phyloP scores from a whole-genome alignment of 1,140 invertebrate genomes.

The Acromyrmex echinatior region DNA sequence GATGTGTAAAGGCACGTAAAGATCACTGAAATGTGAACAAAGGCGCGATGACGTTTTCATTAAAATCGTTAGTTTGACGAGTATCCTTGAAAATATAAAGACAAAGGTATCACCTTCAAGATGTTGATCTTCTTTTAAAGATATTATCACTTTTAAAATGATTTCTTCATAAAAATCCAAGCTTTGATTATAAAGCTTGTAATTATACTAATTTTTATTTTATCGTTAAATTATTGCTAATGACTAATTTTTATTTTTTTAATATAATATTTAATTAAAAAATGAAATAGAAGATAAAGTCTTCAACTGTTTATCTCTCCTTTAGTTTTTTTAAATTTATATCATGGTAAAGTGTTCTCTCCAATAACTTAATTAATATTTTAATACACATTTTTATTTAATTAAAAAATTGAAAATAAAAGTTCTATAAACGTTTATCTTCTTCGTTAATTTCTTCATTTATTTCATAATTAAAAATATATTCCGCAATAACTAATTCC shows the following conservation, averaged over 20 bases:
- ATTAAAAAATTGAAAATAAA: neutral
- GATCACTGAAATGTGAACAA: constrained; percentile 45
- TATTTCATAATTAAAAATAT: neutral
- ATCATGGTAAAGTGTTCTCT: neutral
- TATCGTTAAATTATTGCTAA: neutral
- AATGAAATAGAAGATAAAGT: neutral
- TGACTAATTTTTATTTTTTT: neutral
- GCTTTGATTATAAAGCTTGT: neutral
- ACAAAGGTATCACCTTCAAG: neutral
- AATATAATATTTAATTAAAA: constrained; percentile 8
- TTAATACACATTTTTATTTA: neutral
- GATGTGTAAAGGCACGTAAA: neutral
- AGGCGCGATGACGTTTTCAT: constrained; percentile 17
- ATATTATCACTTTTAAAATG: neutral
- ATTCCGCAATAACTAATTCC: neutral
- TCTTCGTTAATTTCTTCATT: neutral
- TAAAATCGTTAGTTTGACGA: constrained; percentile 10
- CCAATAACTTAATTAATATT: neutral
- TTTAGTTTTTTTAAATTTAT: neutral
- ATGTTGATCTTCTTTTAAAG: neutral
- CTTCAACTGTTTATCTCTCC: neutral
- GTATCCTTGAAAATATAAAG: neutral
- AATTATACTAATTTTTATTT: neutral
- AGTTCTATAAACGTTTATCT: neutral
- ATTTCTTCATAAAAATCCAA: neutral